Percentiles rank a stretch among this genome's conserved stretches.
Conservation (phyloP, 1,140 invertebrate genomes). For the Riptortus pedestris region DNA sequence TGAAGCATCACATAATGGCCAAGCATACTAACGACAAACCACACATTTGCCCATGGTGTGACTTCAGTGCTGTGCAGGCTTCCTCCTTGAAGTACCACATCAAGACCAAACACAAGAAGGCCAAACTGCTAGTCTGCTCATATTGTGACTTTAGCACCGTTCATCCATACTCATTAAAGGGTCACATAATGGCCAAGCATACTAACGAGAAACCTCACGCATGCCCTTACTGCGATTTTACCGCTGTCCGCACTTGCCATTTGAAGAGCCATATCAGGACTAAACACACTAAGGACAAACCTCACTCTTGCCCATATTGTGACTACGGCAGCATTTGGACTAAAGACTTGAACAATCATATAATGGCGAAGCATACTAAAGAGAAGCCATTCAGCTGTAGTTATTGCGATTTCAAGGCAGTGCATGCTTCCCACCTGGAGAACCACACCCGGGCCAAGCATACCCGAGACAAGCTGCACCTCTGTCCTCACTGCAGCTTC, state of each 20-base stretch:
- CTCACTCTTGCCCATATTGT: background rate
- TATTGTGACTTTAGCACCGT: background rate
- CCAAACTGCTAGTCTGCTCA: background rate
- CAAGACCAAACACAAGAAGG: background rate
- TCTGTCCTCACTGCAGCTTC: background rate
- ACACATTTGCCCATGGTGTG: background rate
- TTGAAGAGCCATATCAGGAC: background rate
- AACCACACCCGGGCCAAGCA: background rate
- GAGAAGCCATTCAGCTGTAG: too few relatives aligned
- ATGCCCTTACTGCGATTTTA: background rate
- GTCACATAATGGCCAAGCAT: background rate
- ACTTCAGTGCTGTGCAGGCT: background rate
- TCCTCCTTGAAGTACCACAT: background rate
- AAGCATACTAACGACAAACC: slow-evolving; percentile 2
- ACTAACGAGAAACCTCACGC: background rate
- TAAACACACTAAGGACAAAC: background rate
- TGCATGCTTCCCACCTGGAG: too few relatives aligned
- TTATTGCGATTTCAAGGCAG: too few relatives aligned
- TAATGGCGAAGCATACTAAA: background rate
- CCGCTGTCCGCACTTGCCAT: background rate
- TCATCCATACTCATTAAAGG: background rate
- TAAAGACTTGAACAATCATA: background rate
- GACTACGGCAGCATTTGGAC: background rate
- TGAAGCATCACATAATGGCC: slow-evolving; percentile 6
- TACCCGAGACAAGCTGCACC: too few relatives aligned